A percentile compares a stretch with the other conserved stretches of the same genome.
Conservation (phyloP, 2,797 vertebrate genomes). For the Sphenodon punctatus region DNA sequence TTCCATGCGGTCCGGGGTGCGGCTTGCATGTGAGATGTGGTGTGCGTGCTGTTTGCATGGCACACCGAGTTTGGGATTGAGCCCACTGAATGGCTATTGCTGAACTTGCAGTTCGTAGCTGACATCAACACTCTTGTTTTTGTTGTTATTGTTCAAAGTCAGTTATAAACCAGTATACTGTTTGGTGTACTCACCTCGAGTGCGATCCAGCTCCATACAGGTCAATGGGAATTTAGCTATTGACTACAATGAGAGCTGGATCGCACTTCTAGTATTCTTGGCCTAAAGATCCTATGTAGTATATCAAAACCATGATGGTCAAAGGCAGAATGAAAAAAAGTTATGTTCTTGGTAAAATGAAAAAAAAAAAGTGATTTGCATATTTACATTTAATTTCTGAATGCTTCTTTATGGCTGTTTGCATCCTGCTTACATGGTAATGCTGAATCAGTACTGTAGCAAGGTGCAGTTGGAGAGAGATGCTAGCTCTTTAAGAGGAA, state of each 20-base stretch:
- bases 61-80: no score
- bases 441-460: no score
- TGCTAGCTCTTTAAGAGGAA: no score
- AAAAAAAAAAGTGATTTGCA: neutral
- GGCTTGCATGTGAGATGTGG: no score
- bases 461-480: no score
- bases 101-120: neutral
- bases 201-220: no score
- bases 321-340: neutral
- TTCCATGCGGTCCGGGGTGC: no score
- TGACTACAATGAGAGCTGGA: no score
- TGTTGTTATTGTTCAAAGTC: slow-evolving; percentile 53
- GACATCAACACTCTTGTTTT: slow-evolving; percentile 5
- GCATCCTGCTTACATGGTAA: slow-evolving; percentile 15
- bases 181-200: slow-evolving; percentile 37
- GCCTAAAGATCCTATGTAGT: neutral
- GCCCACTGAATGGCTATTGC: slow-evolving; percentile 8
- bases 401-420: slow-evolving; percentile 6
- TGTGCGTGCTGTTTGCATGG: no score
- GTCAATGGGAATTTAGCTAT: no score
- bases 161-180: slow-evolving; percentile 28
- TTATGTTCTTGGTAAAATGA: neutral
- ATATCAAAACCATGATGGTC: slow-evolving; percentile 23
- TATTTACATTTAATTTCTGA: slow-evolving; percentile 46
- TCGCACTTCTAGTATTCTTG: neutral